phyloP scores from a whole-genome alignment of 2,888 invertebrate genomes.

The Erpobdella octoculata region DNA sequence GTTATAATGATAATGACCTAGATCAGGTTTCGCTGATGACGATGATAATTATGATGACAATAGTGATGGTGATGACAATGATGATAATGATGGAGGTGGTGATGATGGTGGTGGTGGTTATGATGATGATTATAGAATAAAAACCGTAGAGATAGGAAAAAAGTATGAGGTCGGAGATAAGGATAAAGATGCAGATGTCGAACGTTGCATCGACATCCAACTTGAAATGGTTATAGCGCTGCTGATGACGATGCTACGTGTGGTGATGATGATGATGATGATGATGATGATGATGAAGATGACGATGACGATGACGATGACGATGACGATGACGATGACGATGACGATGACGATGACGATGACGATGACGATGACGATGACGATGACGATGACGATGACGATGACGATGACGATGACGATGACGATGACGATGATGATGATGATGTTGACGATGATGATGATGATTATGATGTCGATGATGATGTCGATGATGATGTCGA shows the following conservation, averaged over 20 bases:
- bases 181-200: too few species aligned
- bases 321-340: not conserved
- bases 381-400: not conserved
- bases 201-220: too few species aligned
- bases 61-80: constrained; percentile 1
- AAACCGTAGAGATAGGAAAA: too few species aligned
- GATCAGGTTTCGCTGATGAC: too few species aligned
- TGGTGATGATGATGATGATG: constrained; percentile 9
- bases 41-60: not conserved
- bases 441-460: constrained; percentile 12
- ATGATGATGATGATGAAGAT: constrained; percentile 16
- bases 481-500: constrained; percentile 22
- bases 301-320: constrained; percentile 6
- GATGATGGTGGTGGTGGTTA: too few species aligned
- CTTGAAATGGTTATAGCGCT: too few species aligned
- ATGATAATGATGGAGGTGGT: too few species aligned
- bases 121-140: too few species aligned
- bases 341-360: constrained; percentile 11
- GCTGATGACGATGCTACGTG: not conserved
- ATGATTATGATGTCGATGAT: constrained; percentile 7
- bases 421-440: constrained; percentile 24
- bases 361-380: constrained; percentile 16
- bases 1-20: too few species aligned
- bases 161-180: too few species aligned
- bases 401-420: constrained; percentile 14